These are phyloP conservation scores for Donacobius atricapilla DNA, from an alignment of 2,113 vertebrate genomes.

Conservation along the genomic window DNA sequence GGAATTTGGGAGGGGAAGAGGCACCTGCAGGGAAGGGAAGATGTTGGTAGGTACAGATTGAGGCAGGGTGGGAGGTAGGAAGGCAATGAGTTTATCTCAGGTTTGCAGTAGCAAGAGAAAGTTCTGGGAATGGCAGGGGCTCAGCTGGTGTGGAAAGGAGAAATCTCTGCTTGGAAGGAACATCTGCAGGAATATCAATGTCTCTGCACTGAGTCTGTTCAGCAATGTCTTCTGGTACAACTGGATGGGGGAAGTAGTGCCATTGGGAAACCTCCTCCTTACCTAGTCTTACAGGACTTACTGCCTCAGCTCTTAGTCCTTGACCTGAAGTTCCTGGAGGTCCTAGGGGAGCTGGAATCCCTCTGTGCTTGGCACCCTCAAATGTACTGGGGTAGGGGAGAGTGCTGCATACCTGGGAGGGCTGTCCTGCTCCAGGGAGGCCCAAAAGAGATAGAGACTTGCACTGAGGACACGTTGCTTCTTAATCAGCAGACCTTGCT, in stretches of 20 bases:
- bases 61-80: background rate
- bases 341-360: background rate
- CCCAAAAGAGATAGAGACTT: background rate
- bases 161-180: background rate
- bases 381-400: background rate
- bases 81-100: background rate
- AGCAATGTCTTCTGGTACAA: background rate
- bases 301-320: background rate
- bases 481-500: background rate
- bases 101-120: background rate
- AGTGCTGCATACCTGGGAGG: fast-evolving
- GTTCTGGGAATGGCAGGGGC: background rate
- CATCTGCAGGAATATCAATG: background rate
- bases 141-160: background rate
- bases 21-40: background rate
- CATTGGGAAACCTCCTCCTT: background rate
- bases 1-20: background rate
- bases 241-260: background rate
- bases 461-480: background rate
- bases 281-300: background rate
- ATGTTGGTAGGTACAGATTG: background rate
- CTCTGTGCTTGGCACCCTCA: background rate
- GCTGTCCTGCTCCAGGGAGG: background rate
- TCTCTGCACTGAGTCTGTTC: background rate
- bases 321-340: background rate